Evolutionary conservation across 1,140 invertebrate genomes (phyloP).

Genomic region (Octopus sinensis): DNA sequence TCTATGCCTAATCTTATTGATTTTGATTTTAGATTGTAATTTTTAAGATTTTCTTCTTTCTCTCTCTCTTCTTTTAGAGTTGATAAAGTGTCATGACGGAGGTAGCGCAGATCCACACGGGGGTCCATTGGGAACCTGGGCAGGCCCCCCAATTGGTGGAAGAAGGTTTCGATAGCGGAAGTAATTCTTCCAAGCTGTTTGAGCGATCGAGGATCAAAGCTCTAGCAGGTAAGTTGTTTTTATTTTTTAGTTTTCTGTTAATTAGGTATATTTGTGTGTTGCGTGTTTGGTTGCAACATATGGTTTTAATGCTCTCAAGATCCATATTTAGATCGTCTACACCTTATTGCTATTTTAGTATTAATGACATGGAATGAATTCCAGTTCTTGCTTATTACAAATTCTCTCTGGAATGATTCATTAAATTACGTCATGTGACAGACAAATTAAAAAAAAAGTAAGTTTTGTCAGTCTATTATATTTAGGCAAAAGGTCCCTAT

Average conservation of each 20-base stretch:
- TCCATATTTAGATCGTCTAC: too few relatives aligned
- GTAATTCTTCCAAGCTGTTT: constrained; percentile 96
- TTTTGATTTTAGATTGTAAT: too few relatives aligned
- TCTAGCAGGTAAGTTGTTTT: constrained; percentile 76
- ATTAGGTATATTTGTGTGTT: background rate
- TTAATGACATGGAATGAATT: too few relatives aligned
- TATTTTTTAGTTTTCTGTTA: constrained; percentile 25
- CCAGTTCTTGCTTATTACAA: too few relatives aligned
- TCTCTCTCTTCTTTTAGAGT: background rate
- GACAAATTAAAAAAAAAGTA: too few relatives aligned
- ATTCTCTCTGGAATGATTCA: too few relatives aligned
- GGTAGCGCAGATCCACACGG: constrained; percentile 46
- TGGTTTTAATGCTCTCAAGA: too few relatives aligned
- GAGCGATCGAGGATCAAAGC: constrained; percentile 98
- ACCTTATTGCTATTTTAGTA: too few relatives aligned
- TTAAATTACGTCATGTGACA: too few relatives aligned
- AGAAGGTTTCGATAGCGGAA: constrained; percentile 95
- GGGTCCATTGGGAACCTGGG: constrained; percentile 50
- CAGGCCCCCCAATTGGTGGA: constrained; percentile 65
- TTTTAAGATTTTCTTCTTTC: background rate
- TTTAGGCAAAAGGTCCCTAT: too few relatives aligned
- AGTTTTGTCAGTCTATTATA: too few relatives aligned
- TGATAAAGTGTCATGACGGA: constrained; percentile 46
- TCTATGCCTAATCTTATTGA: too few relatives aligned
- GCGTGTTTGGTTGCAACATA: background rate